phyloP scores from a whole-genome alignment of 2,113 vertebrate genomes.

The Oophaga pumilio region DNA sequence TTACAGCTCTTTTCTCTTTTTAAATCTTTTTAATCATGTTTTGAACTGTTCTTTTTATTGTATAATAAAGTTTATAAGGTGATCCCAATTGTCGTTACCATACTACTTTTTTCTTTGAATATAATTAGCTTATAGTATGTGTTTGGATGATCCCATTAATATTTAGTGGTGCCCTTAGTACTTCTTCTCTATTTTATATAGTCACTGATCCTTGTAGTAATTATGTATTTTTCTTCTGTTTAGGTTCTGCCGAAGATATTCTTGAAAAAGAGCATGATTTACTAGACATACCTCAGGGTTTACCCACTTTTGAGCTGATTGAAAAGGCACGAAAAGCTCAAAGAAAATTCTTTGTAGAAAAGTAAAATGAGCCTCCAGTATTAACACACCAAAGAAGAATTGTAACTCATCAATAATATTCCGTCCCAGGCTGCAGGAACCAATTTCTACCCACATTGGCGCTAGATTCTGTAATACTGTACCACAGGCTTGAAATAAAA shows the following conservation, averaged over 20 bases:
- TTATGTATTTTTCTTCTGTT: constrained; percentile 56
- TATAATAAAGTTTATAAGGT: no score
- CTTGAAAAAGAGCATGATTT: constrained; percentile 71
- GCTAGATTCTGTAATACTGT: neutral
- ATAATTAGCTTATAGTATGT: no score
- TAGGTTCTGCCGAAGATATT: constrained; percentile 84
- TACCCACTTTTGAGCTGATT: constrained; percentile 79
- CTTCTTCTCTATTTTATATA: neutral
- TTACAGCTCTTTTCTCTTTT: no score
- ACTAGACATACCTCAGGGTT: constrained; percentile 77
- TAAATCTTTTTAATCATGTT: no score
- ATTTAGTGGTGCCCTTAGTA: no score
- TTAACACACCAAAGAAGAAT: neutral
- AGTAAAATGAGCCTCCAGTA: constrained; percentile 63
- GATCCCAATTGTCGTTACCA: no score
- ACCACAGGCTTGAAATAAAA: neutral
- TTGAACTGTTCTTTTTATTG: no score
- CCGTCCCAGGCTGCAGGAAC: neutral
- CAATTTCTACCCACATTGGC: neutral
- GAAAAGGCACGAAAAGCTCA: constrained; percentile 82
- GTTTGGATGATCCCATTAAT: no score
- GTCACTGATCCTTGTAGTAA: neutral
- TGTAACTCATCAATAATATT: neutral
- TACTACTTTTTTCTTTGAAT: no score
- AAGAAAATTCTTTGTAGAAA: constrained; percentile 75